Evolutionary conservation across 2,888 invertebrate genomes (phyloP).

Genomic region (Philereme vetulata): DNA sequence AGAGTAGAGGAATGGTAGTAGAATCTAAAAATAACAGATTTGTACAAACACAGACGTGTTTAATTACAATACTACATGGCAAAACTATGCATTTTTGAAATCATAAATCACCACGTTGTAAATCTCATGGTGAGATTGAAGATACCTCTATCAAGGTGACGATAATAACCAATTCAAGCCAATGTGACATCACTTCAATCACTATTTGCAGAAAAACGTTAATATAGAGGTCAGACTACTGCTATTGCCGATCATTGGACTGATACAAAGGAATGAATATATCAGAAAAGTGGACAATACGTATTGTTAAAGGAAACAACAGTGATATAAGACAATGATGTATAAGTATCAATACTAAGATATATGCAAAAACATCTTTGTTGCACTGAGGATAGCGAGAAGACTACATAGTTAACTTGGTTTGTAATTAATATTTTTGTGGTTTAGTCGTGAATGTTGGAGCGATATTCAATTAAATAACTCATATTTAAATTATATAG

Average conservation of each 20-base stretch:
- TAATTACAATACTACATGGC: no score
- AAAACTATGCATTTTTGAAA: no score
- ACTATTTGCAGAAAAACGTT: not conserved
- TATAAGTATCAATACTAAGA: slow-evolving; percentile 10
- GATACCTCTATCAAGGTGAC: slow-evolving; percentile 24
- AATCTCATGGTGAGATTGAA: no score
- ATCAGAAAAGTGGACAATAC: slow-evolving; percentile 20
- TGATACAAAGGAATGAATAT: slow-evolving; percentile 16
- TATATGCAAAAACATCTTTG: slow-evolving; percentile 18
- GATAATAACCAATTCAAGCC: slow-evolving; percentile 5
- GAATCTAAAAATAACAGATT: no score
- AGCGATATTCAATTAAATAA: no score
- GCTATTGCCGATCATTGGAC: slow-evolving; percentile 1
- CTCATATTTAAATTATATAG: no score
- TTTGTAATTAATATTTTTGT: no score
- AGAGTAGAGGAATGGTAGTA: no score
- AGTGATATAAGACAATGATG: slow-evolving; percentile 37
- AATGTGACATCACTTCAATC: slow-evolving; percentile 16
- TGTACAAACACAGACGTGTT: no score
- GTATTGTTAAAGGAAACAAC: slow-evolving; percentile 38
- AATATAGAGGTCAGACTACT: not conserved
- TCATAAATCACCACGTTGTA: no score
- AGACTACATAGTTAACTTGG: no score
- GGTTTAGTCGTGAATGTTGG: no score
- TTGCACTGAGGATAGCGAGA: slow-evolving; percentile 1